Percentiles rank a stretch among this genome's conserved stretches.
These are phyloP conservation scores for Aurelia aurita complex sp. Pacific DNA, from an alignment of 30 jellyfish, hydroid and myxozoan genomes.

Conservation along the genomic window DNA sequence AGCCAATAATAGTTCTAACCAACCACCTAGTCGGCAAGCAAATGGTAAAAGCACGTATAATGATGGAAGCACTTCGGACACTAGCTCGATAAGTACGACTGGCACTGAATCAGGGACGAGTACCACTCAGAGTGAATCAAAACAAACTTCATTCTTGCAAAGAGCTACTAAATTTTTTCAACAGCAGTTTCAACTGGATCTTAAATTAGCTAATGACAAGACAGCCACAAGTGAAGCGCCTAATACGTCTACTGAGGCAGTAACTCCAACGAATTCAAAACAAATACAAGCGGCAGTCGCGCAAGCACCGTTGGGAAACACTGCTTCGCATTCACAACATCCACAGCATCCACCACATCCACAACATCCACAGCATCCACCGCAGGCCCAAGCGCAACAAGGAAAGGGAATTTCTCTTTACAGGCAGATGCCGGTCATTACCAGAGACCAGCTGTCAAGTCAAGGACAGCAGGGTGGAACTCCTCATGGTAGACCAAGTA, in stretches of 20 bases:
- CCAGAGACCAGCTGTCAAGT: conserved; percentile 37
- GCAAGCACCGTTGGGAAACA: neutral
- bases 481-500: conserved; percentile 8
- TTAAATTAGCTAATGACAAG: conserved; percentile 37
- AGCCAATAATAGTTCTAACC: neutral
- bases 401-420: conserved; percentile 70
- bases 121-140: conserved; percentile 14
- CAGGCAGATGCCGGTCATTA: conserved; percentile 82
- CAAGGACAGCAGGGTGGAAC: conserved; percentile 20
- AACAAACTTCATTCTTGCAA: conserved; percentile 69
- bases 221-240: conserved; percentile 39
- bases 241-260: conserved; percentile 41
- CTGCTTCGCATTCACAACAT: neutral
- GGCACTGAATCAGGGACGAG: conserved; percentile 2
- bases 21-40: too few relatives aligned
- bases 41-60: neutral
- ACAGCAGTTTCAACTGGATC: conserved; percentile 83
- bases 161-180: conserved; percentile 94
- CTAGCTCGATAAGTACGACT: conserved; percentile 1
- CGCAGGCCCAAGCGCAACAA: conserved; percentile 3
- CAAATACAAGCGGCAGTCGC: neutral
- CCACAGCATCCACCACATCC: neutral
- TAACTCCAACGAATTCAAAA: conserved; percentile 7
- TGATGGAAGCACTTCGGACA: conserved; percentile 3
- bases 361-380: neutral